Percentiles rank a stretch among this genome's conserved stretches.
phyloP scores from a whole-genome alignment of 1,140 invertebrate genomes.

The Drosophila gunungcola region DNA sequence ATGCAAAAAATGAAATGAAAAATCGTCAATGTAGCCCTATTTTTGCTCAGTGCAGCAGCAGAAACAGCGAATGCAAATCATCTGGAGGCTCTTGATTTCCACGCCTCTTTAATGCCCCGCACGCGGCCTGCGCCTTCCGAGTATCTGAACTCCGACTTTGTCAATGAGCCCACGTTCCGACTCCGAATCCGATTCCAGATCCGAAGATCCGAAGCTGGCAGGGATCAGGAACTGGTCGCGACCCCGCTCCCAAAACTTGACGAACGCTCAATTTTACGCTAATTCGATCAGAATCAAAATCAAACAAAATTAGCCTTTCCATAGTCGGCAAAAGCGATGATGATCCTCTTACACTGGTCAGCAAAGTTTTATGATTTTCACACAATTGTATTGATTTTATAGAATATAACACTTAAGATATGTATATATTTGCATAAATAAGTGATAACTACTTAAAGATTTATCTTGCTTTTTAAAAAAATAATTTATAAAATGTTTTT shows the following conservation, averaged over 20 bases:
- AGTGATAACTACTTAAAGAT: too few relatives aligned
- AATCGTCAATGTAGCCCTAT: neutral
- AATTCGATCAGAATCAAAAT: conserved; percentile 80
- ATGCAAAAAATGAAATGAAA: neutral
- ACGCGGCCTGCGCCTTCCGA: conserved; percentile 57
- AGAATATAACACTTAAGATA: too few relatives aligned
- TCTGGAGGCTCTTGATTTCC: conserved; percentile 33
- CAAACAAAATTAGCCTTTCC: conserved; percentile 73
- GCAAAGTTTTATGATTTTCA: neutral
- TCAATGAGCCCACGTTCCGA: conserved; percentile 65
- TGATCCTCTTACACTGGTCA: conserved; percentile 36
- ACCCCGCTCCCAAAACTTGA: conserved; percentile 56
- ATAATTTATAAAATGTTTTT: too few relatives aligned
- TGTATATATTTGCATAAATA: too few relatives aligned
- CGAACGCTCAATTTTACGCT: conserved; percentile 79
- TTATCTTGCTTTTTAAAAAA: too few relatives aligned
- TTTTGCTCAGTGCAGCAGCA: conserved; percentile 3
- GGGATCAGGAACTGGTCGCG: conserved; percentile 33
- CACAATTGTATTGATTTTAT: neutral
- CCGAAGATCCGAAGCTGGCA: neutral
- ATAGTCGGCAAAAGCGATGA: conserved; percentile 49
- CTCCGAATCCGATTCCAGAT: neutral
- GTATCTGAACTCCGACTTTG: conserved; percentile 68
- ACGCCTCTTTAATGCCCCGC: conserved; percentile 69
- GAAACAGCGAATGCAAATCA: conserved; percentile 55